Percentiles rank a stretch among this genome's conserved stretches.
phyloP scores from a whole-genome alignment of 1,140 invertebrate species.

The Bombus sibiricus region DNA sequence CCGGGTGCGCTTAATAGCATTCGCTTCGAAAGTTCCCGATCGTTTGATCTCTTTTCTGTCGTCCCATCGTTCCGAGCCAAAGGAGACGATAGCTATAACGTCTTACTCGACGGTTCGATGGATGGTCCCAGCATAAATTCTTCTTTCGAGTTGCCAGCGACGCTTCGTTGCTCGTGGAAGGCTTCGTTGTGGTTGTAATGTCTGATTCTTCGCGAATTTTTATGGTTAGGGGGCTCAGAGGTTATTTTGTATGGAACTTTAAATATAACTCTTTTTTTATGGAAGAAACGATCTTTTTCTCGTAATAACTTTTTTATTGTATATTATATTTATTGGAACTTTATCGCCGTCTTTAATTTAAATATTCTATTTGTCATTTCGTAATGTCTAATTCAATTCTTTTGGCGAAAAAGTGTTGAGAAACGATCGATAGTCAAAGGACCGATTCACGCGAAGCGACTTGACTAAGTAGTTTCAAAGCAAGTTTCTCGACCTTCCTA shows the following conservation, averaged over 20 bases:
- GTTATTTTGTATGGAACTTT: background rate
- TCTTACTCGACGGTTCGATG: background rate
- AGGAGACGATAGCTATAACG: background rate
- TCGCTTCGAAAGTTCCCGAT: conserved; percentile 31
- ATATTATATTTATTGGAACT: too few species aligned
- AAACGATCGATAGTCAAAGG: background rate
- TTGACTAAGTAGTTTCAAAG: background rate
- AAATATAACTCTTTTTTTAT: background rate
- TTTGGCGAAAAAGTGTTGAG: too few species aligned
- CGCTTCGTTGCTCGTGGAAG: background rate
- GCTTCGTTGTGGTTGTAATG: background rate
- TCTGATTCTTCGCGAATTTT: background rate
- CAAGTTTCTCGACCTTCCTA: conserved; percentile 1
- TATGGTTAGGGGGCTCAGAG: too few species aligned
- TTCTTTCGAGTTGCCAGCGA: conserved; percentile 4
- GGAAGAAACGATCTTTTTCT: background rate
- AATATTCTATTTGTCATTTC: too few species aligned
- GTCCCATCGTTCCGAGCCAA: conserved; percentile 7
- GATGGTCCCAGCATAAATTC: conserved; percentile 42
- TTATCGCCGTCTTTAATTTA: too few species aligned
- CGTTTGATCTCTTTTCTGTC: conserved; percentile 43
- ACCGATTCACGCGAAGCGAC: background rate
- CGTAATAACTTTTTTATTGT: too few species aligned
- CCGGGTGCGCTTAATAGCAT: conserved; percentile 54
- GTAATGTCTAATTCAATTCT: too few species aligned